These are phyloP conservation scores for Galeruca laticollis DNA, from an alignment of 2,888 invertebrate species.

Conservation along the genomic window DNA sequence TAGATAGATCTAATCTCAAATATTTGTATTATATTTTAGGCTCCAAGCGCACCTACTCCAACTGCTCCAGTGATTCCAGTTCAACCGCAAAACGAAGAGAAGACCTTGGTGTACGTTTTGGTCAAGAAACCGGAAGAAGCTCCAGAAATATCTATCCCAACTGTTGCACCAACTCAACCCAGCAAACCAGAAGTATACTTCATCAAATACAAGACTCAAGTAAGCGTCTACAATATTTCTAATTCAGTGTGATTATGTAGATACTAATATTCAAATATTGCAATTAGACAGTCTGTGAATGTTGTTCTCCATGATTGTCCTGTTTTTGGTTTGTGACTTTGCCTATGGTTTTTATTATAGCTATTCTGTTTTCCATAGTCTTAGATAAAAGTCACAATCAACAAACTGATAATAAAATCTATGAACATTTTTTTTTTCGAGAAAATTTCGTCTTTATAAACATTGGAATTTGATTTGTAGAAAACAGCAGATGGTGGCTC, in stretches of 20 bases:
- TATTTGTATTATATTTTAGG: constrained; percentile 56
- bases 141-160: constrained; percentile 84
- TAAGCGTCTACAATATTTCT: constrained; percentile 61
- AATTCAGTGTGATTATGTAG: no score
- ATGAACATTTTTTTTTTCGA: no score
- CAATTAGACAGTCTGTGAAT: no score
- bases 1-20: not conserved
- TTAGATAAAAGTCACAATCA: no score
- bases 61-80: constrained; percentile 84
- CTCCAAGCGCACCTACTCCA: constrained; percentile 84
- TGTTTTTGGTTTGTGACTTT: no score
- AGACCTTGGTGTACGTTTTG: constrained; percentile 90
- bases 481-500: constrained; percentile 52
- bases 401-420: no score
- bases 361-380: no score
- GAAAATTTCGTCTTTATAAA: no score
- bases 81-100: constrained; percentile 88
- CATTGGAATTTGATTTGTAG: constrained; percentile 35
- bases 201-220: constrained; percentile 87
- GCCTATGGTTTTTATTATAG: no score
- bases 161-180: constrained; percentile 84
- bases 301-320: no score
- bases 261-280: no score
- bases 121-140: constrained; percentile 92
- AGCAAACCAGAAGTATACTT: constrained; percentile 94